Conservation (phyloP, 1,140 invertebrate genomes). For the Triops longicaudatus region DNA sequence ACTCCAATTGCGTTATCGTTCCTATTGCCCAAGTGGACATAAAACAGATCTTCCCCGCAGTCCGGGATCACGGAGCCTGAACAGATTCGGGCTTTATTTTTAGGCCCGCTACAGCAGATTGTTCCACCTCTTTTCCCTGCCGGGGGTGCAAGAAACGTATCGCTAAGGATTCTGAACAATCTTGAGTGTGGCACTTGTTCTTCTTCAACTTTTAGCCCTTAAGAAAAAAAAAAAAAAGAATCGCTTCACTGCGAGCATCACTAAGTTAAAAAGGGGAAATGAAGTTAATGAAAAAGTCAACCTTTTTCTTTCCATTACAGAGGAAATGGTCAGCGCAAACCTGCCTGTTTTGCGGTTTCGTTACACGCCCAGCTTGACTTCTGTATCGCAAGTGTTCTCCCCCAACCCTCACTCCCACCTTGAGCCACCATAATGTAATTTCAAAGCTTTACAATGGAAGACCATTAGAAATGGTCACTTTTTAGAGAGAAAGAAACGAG, state of each 20-base stretch:
- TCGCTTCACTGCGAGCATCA: not conserved
- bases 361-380: conserved; percentile 9
- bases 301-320: not conserved
- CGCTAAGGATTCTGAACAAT: not conserved
- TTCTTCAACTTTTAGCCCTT: not conserved
- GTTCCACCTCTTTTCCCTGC: not conserved
- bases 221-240: not conserved
- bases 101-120: not conserved
- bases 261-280: not conserved
- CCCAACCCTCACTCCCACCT: not conserved
- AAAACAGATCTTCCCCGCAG: not conserved
- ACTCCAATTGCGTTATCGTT: conserved; percentile 3
- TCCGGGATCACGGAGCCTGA: conserved; percentile 5
- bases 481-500: not conserved
- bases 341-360: conserved; percentile 10
- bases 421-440: no score
- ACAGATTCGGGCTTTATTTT: not conserved
- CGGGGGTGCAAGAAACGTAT: not conserved
- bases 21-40: not conserved
- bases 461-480: no score
- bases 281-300: not conserved
- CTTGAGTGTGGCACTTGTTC: not conserved
- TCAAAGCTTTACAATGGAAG: no score
- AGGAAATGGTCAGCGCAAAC: conserved; percentile 7
- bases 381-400: not conserved